These are phyloP conservation scores for Temnothorax ravouxi DNA, from an alignment of 2,888 invertebrate species.

Conservation along the genomic window DNA sequence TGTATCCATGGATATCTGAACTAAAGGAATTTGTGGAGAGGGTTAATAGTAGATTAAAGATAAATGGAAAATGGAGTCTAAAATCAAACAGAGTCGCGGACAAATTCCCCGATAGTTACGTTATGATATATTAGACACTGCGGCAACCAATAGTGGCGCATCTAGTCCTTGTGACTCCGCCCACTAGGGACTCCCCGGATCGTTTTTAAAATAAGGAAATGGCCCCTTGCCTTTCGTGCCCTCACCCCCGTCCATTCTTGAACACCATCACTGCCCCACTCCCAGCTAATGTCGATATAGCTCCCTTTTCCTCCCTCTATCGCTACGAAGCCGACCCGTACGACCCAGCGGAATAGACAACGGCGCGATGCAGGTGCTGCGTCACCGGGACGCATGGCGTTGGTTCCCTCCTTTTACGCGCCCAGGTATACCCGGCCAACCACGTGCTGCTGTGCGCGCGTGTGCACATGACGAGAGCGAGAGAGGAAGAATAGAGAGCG, in stretches of 20 bases:
- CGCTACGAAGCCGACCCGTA: constrained; percentile 31
- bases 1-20: background rate
- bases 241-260: constrained; percentile 21
- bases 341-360: constrained; percentile 72
- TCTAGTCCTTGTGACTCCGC: constrained; percentile 74
- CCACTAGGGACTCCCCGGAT: constrained; percentile 72
- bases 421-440: constrained; percentile 73
- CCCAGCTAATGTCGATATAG: constrained; percentile 25
- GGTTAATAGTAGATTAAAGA: background rate
- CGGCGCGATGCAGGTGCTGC: constrained; percentile 70
- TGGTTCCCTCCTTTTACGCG: constrained; percentile 71
- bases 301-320: constrained; percentile 37
- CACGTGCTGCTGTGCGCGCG: constrained; percentile 70
- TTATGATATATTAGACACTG: constrained; percentile 79
- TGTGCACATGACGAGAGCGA: constrained; percentile 55
- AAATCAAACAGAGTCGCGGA: constrained; percentile 20
- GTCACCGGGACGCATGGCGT: constrained; percentile 68
- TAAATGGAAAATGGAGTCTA: constrained; percentile 4
- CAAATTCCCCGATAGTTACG: constrained; percentile 70
- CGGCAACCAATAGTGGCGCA: constrained; percentile 75
- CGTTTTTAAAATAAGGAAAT: constrained; percentile 78
- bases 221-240: constrained; percentile 49
- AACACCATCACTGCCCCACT: constrained; percentile 55
- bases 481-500: constrained; percentile 49
- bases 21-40: background rate